Conservation (phyloP, 2,113 vertebrate species). For the Corythoichthys intestinalis region DNA sequence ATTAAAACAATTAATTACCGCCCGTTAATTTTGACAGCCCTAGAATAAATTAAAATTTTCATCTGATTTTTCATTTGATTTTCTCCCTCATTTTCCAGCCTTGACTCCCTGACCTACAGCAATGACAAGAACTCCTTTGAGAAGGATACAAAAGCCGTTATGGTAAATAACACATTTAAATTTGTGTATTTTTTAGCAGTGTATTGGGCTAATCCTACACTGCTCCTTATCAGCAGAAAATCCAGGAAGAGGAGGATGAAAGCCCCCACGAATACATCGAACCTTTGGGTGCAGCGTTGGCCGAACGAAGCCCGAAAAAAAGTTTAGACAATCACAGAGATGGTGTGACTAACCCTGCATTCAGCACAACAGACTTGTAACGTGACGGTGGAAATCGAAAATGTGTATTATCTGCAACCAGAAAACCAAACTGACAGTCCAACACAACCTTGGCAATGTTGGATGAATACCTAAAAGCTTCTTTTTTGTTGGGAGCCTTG, state of each 20-base stretch:
- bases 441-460: not conserved
- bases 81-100: constrained; percentile 57
- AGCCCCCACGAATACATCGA: constrained; percentile 51
- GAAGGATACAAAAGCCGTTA: constrained; percentile 37
- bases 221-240: constrained; percentile 22
- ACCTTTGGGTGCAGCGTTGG: constrained; percentile 72
- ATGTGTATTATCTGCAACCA: constrained; percentile 12
- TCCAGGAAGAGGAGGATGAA: constrained; percentile 37
- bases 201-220: not conserved
- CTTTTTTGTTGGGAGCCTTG: not conserved
- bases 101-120: constrained; percentile 80
- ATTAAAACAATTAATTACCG: no score
- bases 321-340: not conserved
- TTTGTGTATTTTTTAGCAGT: not conserved
- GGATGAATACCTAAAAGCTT: not conserved
- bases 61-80: not conserved
- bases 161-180: constrained; percentile 51
- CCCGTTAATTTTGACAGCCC: no score
- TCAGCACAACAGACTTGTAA: constrained; percentile 84
- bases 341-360: constrained; percentile 57
- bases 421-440: constrained; percentile 13
- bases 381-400: not conserved
- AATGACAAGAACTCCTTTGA: constrained; percentile 54
- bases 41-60: no score
- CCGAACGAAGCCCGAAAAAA: constrained; percentile 35